Conservation (phyloP, 2,113 vertebrate species). For the Coreoperca whiteheadi region DNA sequence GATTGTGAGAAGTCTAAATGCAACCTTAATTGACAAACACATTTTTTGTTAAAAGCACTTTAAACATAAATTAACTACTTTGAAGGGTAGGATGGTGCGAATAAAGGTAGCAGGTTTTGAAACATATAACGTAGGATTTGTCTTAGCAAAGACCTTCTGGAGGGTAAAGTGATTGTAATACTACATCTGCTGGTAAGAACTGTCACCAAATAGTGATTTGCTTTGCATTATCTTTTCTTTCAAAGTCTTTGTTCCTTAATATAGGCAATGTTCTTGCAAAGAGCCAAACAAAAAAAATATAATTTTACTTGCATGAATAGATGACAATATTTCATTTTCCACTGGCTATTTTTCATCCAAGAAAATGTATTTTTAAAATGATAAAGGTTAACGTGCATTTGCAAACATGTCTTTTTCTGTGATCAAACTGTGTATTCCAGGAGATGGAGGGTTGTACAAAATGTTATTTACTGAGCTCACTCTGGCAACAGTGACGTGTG, state of each 20-base stretch:
- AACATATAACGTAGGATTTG: conserved; percentile 41
- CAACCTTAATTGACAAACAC: conserved; percentile 15
- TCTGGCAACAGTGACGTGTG: conserved; percentile 11
- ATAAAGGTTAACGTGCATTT: neutral
- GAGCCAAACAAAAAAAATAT: neutral
- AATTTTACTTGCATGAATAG: neutral
- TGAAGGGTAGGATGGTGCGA: neutral
- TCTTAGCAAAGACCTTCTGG: conserved; percentile 44
- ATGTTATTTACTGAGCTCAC: conserved; percentile 15
- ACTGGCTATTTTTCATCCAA: neutral
- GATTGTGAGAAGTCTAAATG: conserved; percentile 12
- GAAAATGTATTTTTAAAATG: conserved; percentile 5
- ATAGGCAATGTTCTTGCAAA: neutral
- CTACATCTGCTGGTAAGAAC: conserved; percentile 22
- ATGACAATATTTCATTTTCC: neutral
- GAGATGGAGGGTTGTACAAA: neutral
- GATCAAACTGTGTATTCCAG: neutral
- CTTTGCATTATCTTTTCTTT: conserved; percentile 25
- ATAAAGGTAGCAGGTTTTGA: conserved; percentile 6
- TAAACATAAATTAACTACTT: conserved; percentile 15
- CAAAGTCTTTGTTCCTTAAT: conserved; percentile 9
- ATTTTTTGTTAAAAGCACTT: conserved; percentile 10
- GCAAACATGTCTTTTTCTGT: neutral
- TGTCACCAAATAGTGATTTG: conserved; percentile 21
- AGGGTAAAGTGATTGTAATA: conserved; percentile 26